Percentiles rank a stretch among this genome's conserved stretches.
These are phyloP conservation scores for Ceratina calcarata DNA, from an alignment of 1,140 invertebrate species.

Conservation along the genomic window DNA sequence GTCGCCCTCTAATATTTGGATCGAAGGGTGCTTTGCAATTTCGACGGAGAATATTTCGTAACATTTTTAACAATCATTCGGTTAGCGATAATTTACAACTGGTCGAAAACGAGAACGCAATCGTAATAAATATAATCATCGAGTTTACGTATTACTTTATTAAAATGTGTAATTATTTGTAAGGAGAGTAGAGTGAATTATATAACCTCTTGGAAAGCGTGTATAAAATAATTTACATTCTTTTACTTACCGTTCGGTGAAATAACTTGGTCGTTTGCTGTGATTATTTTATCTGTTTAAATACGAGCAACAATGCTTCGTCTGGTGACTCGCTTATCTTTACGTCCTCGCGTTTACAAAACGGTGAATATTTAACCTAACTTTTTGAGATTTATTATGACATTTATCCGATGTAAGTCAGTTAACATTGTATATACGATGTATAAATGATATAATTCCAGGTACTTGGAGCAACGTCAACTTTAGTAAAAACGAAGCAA, in stretches of 20 bases:
- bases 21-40: not conserved
- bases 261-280: not conserved
- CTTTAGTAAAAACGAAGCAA: conserved; percentile 50
- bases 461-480: conserved; percentile 12
- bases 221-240: not conserved
- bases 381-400: not conserved
- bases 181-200: conserved; percentile 41
- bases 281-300: not conserved
- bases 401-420: not conserved
- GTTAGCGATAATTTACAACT: not conserved
- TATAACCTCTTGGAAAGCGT: conserved; percentile 29
- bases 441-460: conserved; percentile 15
- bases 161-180: conserved; percentile 4
- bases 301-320: conserved; percentile 67
- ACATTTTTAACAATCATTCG: not conserved
- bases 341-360: conserved; percentile 63
- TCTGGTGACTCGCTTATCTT: conserved; percentile 56
- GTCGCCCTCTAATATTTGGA: not conserved
- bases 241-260: not conserved
- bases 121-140: not conserved
- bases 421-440: not conserved
- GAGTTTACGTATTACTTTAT: not conserved
- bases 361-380: conserved; percentile 60
- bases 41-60: not conserved
- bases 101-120: not conserved